Base-by-base conservation (phyloP, 1,140 invertebrate genomes). In the Oncopeltus fasciatus region DNA sequence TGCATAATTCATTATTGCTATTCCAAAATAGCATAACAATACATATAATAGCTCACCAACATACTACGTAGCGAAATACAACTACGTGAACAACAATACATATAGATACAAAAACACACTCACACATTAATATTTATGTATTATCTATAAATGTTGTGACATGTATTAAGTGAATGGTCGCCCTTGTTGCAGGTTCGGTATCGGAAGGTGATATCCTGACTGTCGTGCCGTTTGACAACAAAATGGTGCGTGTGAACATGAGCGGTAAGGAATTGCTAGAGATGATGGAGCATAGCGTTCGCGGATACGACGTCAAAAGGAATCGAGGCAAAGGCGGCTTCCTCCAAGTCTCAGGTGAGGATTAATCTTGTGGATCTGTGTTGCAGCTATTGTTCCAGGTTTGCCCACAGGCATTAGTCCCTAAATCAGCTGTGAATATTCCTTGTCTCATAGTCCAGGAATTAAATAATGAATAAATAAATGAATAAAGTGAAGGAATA, bases 181-280 rank as follows among this genome's bases (percentile, higher is more conserved):
- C 2, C 14, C 26, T 12, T 53, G 2, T 26, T 26, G 14, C 61
- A 76, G 79, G 78, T 11, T 72, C 77, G 65, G 76, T 86, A 2
- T 80, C 77, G 0, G 69, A 74, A 60, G 76, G 74, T 31, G 81
- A 84, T 65, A 62, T 85, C 0, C 61, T 81, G 21, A 72, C 74
- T 0, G 74, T 78, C 0, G 66, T 80, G 24, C 83, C 84, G 1
- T 86, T 84, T 66, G 70, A 74, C n/a, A 82, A 81, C 65, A 69
- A 70, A 4, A 65, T 81, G 0, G 67, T 78, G 46, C 71, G 78
- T 43, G 70, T 78, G 26, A 66, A 72, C 16, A 66, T 83, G 26
- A 72, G 66, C 21, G 83, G 81, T 5, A 66, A 53, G 2, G 27
- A 24, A 38, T 33, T 69, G 0, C 61, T 21, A 33, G 57, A 66